These are phyloP conservation scores for Pangasius sanitwongsei DNA, from an alignment of 2,797 vertebrate genomes.

Conservation along the genomic window DNA sequence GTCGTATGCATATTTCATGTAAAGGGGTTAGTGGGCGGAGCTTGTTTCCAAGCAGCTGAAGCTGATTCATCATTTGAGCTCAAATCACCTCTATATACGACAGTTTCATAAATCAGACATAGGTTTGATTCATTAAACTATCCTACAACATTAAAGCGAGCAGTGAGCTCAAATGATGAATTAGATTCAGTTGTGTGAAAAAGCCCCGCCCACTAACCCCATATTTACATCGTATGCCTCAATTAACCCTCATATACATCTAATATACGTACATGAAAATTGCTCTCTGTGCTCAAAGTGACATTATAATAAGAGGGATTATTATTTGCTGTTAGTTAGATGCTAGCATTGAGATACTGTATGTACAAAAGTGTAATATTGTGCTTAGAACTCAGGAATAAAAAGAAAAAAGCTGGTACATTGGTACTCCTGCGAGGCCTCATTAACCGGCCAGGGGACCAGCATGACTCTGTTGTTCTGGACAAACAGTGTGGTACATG, in stretches of 20 bases:
- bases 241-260: background rate
- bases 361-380: background rate
- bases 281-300: background rate
- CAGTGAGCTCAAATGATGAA: background rate
- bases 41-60: background rate
- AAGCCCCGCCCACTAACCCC: background rate
- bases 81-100: background rate
- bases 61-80: background rate
- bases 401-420: background rate
- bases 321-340: background rate
- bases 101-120: background rate
- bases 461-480: slow-evolving; percentile 52
- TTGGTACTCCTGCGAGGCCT: slow-evolving; percentile 34
- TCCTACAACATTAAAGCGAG: background rate
- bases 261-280: background rate
- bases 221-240: background rate
- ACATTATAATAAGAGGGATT: background rate
- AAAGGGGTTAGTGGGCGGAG: background rate
- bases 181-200: background rate
- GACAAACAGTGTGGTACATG: slow-evolving; percentile 35
- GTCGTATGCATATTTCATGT: too few species aligned
- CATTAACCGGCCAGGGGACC: slow-evolving; percentile 24
- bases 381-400: background rate
- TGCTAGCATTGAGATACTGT: background rate
- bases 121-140: background rate